These are phyloP conservation scores for Bradypodion ventrale DNA, from an alignment of 2,797 vertebrate genomes.

Conservation along the genomic window DNA sequence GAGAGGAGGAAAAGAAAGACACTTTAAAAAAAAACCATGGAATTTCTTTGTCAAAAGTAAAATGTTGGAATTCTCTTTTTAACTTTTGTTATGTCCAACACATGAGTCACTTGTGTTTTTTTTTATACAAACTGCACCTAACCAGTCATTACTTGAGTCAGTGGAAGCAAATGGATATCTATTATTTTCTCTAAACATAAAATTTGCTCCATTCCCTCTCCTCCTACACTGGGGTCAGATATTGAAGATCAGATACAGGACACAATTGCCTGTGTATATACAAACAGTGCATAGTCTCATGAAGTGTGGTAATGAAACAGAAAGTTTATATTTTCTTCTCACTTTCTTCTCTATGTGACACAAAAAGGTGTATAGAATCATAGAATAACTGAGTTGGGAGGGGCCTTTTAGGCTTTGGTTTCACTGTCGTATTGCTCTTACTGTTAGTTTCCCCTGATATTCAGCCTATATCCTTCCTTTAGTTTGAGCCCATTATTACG, in stretches of 20 bases:
- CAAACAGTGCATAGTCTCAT: constrained; percentile 8
- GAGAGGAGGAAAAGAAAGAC: background rate
- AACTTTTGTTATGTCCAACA: background rate
- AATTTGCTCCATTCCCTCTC: constrained; percentile 52
- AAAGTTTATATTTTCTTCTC: constrained; percentile 31
- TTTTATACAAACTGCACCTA: constrained; percentile 27
- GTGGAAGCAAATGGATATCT: constrained; percentile 55
- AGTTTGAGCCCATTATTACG: no score
- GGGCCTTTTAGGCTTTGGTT: no score
- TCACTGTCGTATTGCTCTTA: no score
- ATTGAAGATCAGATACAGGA: constrained; percentile 32
- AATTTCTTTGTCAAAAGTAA: constrained; percentile 12
- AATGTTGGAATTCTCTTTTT: constrained; percentile 12
- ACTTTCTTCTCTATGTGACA: constrained; percentile 22
- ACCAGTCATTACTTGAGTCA: constrained; percentile 54
- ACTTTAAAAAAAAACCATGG: background rate
- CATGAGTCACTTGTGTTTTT: constrained; percentile 40
- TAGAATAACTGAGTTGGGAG: background rate
- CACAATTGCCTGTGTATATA: constrained; percentile 51
- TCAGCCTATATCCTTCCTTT: no score
- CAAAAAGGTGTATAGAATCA: constrained; percentile 17
- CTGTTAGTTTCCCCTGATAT: no score
- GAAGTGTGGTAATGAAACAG: constrained; percentile 22
- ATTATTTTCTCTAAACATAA: constrained; percentile 67
- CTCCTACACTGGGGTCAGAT: constrained; percentile 43